A percentile compares a stretch with the other conserved stretches of the same genome.
Evolutionary conservation across 2,888 invertebrate genomes (phyloP).

Genomic region (Empis livida): DNA sequence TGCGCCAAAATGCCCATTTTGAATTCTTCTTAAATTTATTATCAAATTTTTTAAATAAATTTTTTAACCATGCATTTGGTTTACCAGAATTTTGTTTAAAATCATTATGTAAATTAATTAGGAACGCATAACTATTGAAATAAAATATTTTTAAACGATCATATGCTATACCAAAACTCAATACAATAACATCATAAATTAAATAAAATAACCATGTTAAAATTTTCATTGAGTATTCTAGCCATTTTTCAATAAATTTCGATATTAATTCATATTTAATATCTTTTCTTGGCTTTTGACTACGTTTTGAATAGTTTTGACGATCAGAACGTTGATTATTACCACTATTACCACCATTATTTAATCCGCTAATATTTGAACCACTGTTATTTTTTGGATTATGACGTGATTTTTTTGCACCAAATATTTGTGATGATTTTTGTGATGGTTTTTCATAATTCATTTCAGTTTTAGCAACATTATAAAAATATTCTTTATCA

Average conservation of each 20-base stretch:
- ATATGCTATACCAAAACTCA: constrained; percentile 44
- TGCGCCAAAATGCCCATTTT: constrained; percentile 32
- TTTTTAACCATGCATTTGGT: constrained; percentile 30
- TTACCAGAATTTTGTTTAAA: constrained; percentile 32
- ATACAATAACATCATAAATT: constrained; percentile 64
- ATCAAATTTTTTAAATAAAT: constrained; percentile 29
- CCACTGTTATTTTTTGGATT: constrained; percentile 4
- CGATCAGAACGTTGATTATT: constrained; percentile 35
- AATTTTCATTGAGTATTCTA: constrained; percentile 45
- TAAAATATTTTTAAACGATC: constrained; percentile 26
- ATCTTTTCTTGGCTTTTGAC: constrained; percentile 16
- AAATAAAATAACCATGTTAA: constrained; percentile 66
- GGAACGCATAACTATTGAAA: constrained; percentile 21
- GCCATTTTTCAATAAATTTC: constrained; percentile 42
- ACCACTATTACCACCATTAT: constrained; percentile 35
- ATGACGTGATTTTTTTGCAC: constrained; percentile 7
- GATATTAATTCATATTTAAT: constrained; percentile 38
- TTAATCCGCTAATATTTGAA: constrained; percentile 8
- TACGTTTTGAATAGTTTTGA: background rate
- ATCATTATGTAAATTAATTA: constrained; percentile 26
- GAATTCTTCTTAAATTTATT: constrained; percentile 30
- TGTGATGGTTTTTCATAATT: constrained; percentile 32
- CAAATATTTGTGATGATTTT: constrained; percentile 6
- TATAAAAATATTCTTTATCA: constrained; percentile 19
- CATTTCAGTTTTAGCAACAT: constrained; percentile 33